Base-by-base conservation (phyloP, 1,140 invertebrate species). In the Eupristina koningsbergeri region DNA sequence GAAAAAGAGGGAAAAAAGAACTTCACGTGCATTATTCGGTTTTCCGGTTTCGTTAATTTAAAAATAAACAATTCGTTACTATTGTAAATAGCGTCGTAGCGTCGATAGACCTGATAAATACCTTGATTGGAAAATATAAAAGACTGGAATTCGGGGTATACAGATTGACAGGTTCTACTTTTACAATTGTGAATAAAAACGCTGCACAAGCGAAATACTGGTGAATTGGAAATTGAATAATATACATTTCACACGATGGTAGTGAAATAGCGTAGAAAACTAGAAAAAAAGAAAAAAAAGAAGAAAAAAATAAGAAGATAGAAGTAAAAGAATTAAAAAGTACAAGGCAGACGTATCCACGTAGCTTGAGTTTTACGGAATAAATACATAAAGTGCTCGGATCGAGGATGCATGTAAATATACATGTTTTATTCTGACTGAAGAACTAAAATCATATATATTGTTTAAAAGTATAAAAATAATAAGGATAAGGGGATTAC, bases 191-290 rank as follows among this genome's bases (percentile, higher is more conserved):
- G 89, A 90, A 88, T 89, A 85, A 89, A 91, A 92, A 92, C 89
- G 91, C 92, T 92, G 92, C 92, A 92, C 87, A 92, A 92, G 92
- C 92, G 90, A 92, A 87, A 91, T 92, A 92, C 92, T 92, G 90
- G 82, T 92, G 92, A 91, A 91, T 84, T 90, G 88, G 89, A 88
- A 91, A 81, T 91, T 90, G 89, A 92, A 92, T 64, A 74, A 83
- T 84, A 79, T 50, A 84, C 89, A 88, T 91, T 90, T 91, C 90
- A 91, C 89, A 92, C 89, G 86, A 91, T 88, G 89, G 89, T 88
- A 89, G 76, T 75, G 29, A 78, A 71, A 78, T 17, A 61, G 64
- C 64, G 69, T 31, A 83, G 34, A 71, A 45, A 84, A 69, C 45
- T 45, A 73, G 53, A 67, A 80, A 53, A 71, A 53, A 67, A 81